Evolutionary conservation across 2,113 vertebrate species (phyloP), one percentile per base, ranked within the genome.

Genomic region (Mionectes macconnelli): DNA sequence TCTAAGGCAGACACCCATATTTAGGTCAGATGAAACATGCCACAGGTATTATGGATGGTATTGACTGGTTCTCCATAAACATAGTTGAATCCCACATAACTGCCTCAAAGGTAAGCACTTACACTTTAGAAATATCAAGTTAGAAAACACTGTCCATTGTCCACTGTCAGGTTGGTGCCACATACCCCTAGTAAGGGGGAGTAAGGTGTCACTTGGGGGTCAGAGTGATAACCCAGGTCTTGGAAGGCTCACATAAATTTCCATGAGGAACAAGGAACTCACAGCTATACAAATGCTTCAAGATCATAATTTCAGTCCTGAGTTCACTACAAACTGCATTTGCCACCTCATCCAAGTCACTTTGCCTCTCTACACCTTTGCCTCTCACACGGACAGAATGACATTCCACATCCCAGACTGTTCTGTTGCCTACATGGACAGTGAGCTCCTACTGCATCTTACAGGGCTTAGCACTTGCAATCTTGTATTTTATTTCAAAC

Each of bases 11-110:
- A 89, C 60, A 77, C 10, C 14, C 44, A 72, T 57, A 93, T 92
- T 90, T 78, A 89, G 73, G 91, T 81, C 83, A 94, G 83, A 94
- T 59, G 27, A 93, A 88, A 95, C 56, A 60, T 24, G 80, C 80
- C 80, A 8, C 33, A 63, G 27, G 56, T 89, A 49, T 75, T 82
- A 87, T 42, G 59, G 85, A 83, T 5, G 4, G 9, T 91, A 93
- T 87, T 90, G 89, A 92, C 39, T 60, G 24, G 21, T 56, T 89
- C 60, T 89, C 64, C 52, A 37, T 17, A 94, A 92, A 84, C 59
- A 62, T 11, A 69, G 68, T 0, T 59, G 73, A 74, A 95, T 37
- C 10, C 19, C 42, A 77, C 15, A 1, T 42, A 70, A 55, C 42
- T 88, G 19, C 27, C 39, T 80, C 42, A 76, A 80, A 88, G 45